Evolutionary conservation across 2,888 invertebrate genomes (phyloP), one percentile per base, ranked within the genome.

Genomic region (Nesidiocoris tenuis): DNA sequence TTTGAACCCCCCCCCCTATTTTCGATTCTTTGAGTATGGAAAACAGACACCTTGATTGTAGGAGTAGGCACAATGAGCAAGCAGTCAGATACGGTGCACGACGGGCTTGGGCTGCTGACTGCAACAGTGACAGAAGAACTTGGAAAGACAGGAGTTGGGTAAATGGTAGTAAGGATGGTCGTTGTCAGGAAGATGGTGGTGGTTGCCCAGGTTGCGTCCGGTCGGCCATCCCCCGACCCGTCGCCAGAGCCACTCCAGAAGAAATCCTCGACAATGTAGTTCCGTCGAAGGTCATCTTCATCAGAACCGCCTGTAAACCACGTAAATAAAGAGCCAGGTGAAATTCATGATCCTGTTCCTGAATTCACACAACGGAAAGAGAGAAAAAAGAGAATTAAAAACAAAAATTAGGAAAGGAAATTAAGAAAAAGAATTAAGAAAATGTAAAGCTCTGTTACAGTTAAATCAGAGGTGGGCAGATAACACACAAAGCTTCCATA

Each of bases 221-320:
- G 86, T 86, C 81, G 84, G 88, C 71, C 80, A 78, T 54, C 82
- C 81, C 70, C 82, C 81, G 72, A 81, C 0, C 92, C 93, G 82
- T 94, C 94, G 0, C 94, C 94, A 0, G 92, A 91, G 0, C 94
- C 94, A 0, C 93, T 93, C 94, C 94, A 94, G 83, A 95, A 91
- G 84, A 94, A 95, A 83, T 94, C 94, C 81, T 94, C 93, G 75
- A 94, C 84, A 61, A 89, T 88, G 80, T 86, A 86, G 16, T 83
- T 82, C 25, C 82, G 80, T 57, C 81, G 81, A 16, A 81, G 80
- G 77, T 82, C 81, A 56, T 81, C 82, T 72, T 82, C 81, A 61
- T 81, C 80, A 74, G 78, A 79, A 25, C 22, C 54, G 56, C 75
- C 77, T 76, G 64, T 1, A 70, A 64, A 24, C 1, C 9, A n/a